Percentiles rank a stretch among this genome's conserved stretches.
phyloP scores from a whole-genome alignment of 1,140 invertebrate genomes.

The Heliconius congener region DNA sequence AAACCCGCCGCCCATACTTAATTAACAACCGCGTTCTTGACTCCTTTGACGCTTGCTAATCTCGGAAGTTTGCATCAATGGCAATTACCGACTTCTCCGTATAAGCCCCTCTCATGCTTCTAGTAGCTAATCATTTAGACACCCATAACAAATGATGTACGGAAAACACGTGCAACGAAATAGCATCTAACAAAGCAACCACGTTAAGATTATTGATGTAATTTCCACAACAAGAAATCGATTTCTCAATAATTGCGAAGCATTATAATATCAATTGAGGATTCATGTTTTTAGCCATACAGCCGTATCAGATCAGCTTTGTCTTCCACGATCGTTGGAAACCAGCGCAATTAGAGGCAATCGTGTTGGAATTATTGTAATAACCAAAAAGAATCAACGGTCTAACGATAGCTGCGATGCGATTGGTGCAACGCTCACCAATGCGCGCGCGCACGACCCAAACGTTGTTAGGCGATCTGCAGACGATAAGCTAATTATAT shows the following conservation, averaged over 20 bases:
- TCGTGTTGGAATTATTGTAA: conserved; percentile 79
- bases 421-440: conserved; percentile 69
- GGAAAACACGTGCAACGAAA: conserved; percentile 65
- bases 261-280: conserved; percentile 58
- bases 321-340: conserved; percentile 67
- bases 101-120: conserved; percentile 40
- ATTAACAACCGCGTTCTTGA: conserved; percentile 59
- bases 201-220: conserved; percentile 61
- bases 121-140: conserved; percentile 44
- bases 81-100: conserved; percentile 45
- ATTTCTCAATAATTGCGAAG: conserved; percentile 64
- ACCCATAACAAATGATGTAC: conserved; percentile 50
- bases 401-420: conserved; percentile 62
- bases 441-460: conserved; percentile 70
- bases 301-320: conserved; percentile 51
- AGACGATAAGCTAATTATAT: conserved; percentile 78
- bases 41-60: conserved; percentile 56
- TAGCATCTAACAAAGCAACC: conserved; percentile 61
- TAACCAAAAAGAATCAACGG: conserved; percentile 78
- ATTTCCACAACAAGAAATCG: conserved; percentile 63
- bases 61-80: conserved; percentile 50
- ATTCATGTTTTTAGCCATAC: conserved; percentile 51
- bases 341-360: conserved; percentile 75
- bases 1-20: conserved; percentile 49
- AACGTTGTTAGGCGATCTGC: conserved; percentile 60